Evolutionary conservation across 2,888 invertebrate genomes (phyloP).

Genomic region (Ormyrus pomaceus): DNA sequence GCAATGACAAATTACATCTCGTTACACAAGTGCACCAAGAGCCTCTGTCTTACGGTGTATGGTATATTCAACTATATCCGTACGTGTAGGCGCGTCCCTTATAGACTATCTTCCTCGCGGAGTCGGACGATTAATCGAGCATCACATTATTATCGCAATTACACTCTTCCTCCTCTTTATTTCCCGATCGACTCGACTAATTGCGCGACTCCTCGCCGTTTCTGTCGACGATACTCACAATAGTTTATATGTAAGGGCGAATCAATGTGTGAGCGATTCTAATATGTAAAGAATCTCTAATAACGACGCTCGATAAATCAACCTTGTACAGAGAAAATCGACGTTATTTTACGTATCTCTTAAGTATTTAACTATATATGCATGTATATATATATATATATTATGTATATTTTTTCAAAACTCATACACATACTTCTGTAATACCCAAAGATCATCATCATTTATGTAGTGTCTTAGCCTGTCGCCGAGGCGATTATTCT

Average conservation of each 20-base stretch:
- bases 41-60: background rate
- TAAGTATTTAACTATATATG: slow-evolving; percentile 41
- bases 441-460: slow-evolving; percentile 36
- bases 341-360: slow-evolving; percentile 15
- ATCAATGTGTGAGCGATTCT: slow-evolving; percentile 19
- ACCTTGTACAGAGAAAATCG: slow-evolving; percentile 29
- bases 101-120: background rate
- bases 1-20: slow-evolving; percentile 26
- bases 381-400: slow-evolving; percentile 26
- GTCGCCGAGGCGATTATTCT: background rate
- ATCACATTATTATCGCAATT: background rate
- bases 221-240: background rate
- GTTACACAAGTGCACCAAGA: background rate
- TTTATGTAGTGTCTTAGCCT: background rate
- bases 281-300: background rate
- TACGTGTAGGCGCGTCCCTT: slow-evolving; percentile 6
- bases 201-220: background rate
- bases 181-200: background rate
- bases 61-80: background rate
- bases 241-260: background rate
- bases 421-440: slow-evolving; percentile 33
- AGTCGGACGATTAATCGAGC: slow-evolving; percentile 1
- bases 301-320: slow-evolving; percentile 12
- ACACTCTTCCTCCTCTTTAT: background rate
- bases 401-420: slow-evolving; percentile 32